Evolutionary conservation across 2,888 invertebrate genomes (phyloP).

Genomic region (Eudasyphora cyanicolor): DNA sequence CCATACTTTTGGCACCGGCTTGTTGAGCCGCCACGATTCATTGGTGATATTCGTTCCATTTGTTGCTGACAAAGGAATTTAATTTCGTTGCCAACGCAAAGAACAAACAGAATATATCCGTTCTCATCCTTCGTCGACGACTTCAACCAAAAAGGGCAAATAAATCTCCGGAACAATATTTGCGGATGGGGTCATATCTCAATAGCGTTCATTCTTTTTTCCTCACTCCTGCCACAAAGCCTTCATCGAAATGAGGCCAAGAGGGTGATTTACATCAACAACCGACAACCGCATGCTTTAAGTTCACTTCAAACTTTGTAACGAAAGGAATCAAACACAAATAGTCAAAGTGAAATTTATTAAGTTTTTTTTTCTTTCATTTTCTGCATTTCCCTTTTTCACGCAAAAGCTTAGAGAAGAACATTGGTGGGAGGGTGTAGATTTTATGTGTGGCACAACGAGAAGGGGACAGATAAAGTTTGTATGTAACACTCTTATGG

Average conservation of each 20-base stretch:
- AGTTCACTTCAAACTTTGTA: conserved; percentile 40
- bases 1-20: too few relatives aligned
- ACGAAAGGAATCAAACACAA: conserved; percentile 51
- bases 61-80: conserved; percentile 30
- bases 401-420: background rate
- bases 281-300: conserved; percentile 45
- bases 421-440: background rate
- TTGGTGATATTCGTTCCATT: background rate
- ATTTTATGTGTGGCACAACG: background rate
- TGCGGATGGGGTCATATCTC: conserved; percentile 55
- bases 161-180: conserved; percentile 43
- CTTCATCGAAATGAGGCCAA: conserved; percentile 54
- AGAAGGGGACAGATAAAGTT: background rate
- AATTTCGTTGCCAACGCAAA: background rate
- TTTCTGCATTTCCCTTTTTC: conserved; percentile 9
- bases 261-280: conserved; percentile 67
- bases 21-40: background rate
- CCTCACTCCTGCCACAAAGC: conserved; percentile 20
- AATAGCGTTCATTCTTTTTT: conserved; percentile 18
- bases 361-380: conserved; percentile 14
- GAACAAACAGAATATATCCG: conserved; percentile 16
- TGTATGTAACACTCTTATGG: conserved; percentile 12
- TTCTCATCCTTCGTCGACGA: background rate
- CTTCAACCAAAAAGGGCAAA: conserved; percentile 31
- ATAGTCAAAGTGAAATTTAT: conserved; percentile 41